Percentiles rank a stretch among this genome's conserved stretches.
phyloP scores from a whole-genome alignment of 2,113 vertebrate genomes.

The Poeciliopsis retropinna region DNA sequence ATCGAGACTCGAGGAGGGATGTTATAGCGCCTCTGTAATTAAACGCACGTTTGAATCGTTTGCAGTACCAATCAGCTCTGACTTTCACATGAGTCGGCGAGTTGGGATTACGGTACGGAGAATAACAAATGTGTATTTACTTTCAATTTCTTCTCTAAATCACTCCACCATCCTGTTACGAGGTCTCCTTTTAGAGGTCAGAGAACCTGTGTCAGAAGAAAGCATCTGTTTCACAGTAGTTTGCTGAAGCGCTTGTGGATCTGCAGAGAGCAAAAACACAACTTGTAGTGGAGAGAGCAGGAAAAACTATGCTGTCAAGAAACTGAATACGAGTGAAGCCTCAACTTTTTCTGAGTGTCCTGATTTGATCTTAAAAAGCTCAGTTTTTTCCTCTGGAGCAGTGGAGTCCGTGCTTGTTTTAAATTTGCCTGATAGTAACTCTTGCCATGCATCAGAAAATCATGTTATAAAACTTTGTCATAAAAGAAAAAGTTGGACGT shows the following conservation, averaged over 20 bases:
- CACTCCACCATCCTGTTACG: constrained; percentile 25
- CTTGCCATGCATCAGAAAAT: constrained; percentile 9
- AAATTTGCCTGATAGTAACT: constrained; percentile 22
- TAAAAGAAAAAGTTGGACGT: no score
- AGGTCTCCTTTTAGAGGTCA: constrained; percentile 55
- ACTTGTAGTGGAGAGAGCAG: constrained; percentile 30
- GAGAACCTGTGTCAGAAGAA: constrained; percentile 42
- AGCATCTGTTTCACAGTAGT: constrained; percentile 59
- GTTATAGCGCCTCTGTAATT: constrained; percentile 6
- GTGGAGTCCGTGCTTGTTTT: constrained; percentile 9
- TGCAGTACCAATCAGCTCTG: constrained; percentile 2
- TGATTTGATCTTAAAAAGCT: constrained; percentile 37
- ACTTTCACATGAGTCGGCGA: constrained; percentile 21
- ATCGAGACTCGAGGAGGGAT: background rate
- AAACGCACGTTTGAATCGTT: background rate
- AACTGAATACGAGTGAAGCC: constrained; percentile 41
- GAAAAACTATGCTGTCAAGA: constrained; percentile 44
- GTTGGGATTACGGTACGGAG: constrained; percentile 12
- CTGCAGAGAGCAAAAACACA: constrained; percentile 42
- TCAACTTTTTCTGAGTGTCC: constrained; percentile 36
- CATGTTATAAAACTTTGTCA: no score
- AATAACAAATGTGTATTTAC: no score
- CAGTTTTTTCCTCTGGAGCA: constrained; percentile 1
- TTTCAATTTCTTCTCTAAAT: no score
- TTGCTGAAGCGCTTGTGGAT: constrained; percentile 40